These are phyloP conservation scores for Steinernema hermaphroditum DNA, from an alignment of 2,888 invertebrate species.

Conservation along the genomic window DNA sequence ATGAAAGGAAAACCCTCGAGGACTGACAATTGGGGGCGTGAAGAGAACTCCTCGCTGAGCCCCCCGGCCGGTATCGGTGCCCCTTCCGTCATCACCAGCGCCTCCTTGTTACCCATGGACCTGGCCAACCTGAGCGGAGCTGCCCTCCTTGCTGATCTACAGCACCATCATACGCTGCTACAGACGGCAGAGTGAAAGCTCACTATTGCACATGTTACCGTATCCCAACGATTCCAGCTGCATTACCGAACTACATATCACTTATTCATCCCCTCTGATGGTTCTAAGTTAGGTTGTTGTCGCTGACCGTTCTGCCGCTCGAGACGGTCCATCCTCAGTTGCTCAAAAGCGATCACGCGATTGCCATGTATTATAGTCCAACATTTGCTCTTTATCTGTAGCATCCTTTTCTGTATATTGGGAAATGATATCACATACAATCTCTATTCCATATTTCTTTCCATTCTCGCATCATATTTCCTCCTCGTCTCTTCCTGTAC, in stretches of 20 bases:
- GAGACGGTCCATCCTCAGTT: not conserved
- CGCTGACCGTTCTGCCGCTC: not conserved
- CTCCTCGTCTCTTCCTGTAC: not conserved
- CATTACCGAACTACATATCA: conserved; percentile 5
- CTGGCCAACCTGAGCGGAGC: conserved; percentile 44
- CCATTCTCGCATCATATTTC: not conserved
- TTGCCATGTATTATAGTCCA: conserved; percentile 20
- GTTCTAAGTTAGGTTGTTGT: conserved; percentile 17
- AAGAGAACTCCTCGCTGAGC: conserved; percentile 28
- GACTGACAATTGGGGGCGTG: not conserved
- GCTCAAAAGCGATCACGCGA: conserved; percentile 20
- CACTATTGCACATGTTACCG: not conserved
- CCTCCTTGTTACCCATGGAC: conserved; percentile 13
- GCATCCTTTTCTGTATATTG: conserved; percentile 24
- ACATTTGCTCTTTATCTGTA: conserved; percentile 17
- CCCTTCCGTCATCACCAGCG: not conserved
- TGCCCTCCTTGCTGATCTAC: conserved; percentile 55
- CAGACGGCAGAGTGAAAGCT: conserved; percentile 26
- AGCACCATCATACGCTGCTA: conserved; percentile 55
- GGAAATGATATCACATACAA: conserved; percentile 25
- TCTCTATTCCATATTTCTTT: conserved; percentile 22
- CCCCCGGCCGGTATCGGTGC: conserved; percentile 34
- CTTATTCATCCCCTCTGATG: conserved; percentile 5
- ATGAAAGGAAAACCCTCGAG: conserved; percentile 52
- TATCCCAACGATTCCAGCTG: conserved; percentile 17